phyloP scores from a whole-genome alignment of 1,140 invertebrate genomes.

The Metaphire vulgaris region DNA sequence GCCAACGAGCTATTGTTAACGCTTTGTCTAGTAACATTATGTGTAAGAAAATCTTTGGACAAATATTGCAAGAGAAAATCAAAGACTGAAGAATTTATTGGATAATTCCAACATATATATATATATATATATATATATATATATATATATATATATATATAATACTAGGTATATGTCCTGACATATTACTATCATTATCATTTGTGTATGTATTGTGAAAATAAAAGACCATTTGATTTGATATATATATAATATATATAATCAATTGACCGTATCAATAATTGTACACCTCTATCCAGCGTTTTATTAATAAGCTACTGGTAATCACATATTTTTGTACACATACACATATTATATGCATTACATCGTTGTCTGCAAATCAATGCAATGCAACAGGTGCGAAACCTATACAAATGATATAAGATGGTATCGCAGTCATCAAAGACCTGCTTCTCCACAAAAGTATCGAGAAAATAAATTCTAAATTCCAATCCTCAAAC shows the following conservation, averaged over 20 bases:
- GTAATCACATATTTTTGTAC: background rate
- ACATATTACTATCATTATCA: background rate
- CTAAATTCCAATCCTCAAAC: too few relatives aligned
- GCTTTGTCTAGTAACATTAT: background rate
- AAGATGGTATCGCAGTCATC: too few relatives aligned
- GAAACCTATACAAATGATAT: too few relatives aligned
- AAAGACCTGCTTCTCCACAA: too few relatives aligned
- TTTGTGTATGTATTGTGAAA: background rate
- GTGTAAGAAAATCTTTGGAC: background rate
- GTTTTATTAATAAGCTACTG: background rate
- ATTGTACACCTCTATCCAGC: background rate
- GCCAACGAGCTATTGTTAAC: background rate
- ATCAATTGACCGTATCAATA: background rate
- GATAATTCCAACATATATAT: background rate
- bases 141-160: slow-evolving; percentile 4
- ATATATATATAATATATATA: background rate
- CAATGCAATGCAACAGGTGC: too few relatives aligned
- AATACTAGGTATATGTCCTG: background rate
- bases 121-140: slow-evolving; percentile 4
- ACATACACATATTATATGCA: background rate
- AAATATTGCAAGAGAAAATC: too few relatives aligned
- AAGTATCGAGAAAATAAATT: too few relatives aligned
- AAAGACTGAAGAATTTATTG: background rate
- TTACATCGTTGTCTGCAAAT: too few relatives aligned
- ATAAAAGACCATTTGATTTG: too few relatives aligned